A percentile compares a stretch with the other conserved stretches of the same genome.
These are phyloP conservation scores for Pseudococcus longispinus DNA, from an alignment of 2,888 invertebrate species.

Conservation along the genomic window DNA sequence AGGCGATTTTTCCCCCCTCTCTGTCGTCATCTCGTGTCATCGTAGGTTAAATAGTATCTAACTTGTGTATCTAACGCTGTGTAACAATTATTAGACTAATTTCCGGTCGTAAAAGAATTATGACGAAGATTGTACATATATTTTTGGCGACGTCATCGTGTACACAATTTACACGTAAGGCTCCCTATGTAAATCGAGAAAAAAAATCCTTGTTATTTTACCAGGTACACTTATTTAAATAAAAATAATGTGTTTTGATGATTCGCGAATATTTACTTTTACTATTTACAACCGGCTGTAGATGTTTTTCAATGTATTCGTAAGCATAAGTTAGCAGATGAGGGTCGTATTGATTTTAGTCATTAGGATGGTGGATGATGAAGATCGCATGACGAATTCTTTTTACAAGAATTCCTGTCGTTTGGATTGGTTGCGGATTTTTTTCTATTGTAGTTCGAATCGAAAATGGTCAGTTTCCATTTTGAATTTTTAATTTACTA, in stretches of 20 bases:
- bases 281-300: not conserved
- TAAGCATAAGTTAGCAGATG: not conserved
- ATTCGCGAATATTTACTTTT: conserved; percentile 1
- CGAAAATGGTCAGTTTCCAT: not conserved
- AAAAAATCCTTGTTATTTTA: not conserved
- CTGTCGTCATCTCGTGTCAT: not conserved
- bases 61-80: not conserved
- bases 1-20: not conserved
- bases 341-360: not conserved
- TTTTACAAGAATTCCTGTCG: not conserved
- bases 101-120: not conserved
- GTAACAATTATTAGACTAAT: not conserved
- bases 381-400: not conserved
- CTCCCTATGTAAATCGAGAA: not conserved
- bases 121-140: not conserved
- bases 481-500: not conserved
- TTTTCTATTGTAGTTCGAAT: not conserved
- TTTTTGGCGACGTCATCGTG: not conserved
- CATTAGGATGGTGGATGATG: not conserved
- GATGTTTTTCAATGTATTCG: not conserved
- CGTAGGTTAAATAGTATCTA: conserved; percentile 21
- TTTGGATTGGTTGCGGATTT: not conserved
- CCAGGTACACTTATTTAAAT: not conserved
- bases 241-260: conserved; percentile 3
- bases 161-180: not conserved